phyloP scores from a whole-genome alignment of 2,797 vertebrate species.

The Rachycentron canadum region DNA sequence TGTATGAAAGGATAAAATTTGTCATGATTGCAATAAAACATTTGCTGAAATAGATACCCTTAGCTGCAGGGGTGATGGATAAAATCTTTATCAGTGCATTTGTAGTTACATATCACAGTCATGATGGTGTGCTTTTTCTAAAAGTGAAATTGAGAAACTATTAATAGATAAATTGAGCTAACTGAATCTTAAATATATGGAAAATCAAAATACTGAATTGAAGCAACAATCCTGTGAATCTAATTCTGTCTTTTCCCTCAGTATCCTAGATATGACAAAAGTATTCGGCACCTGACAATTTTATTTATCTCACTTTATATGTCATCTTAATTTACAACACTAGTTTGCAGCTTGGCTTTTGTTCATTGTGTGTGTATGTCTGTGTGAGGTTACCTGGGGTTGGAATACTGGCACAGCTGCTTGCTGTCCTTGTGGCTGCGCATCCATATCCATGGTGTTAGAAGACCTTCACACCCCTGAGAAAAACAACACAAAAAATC shows the following conservation, averaged over 20 bases:
- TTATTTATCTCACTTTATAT: not conserved
- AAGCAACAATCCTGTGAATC: not conserved
- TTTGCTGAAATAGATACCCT: conserved; percentile 10
- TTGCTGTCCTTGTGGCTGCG: conserved; percentile 92
- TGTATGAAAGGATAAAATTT: not conserved
- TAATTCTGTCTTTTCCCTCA: not conserved
- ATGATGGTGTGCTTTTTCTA: not conserved
- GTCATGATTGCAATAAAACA: not conserved
- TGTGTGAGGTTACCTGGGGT: conserved; percentile 87
- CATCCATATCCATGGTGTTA: conserved; percentile 95
- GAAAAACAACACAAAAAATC: conserved; percentile 46
- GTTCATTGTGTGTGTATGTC: not conserved
- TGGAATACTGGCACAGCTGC: conserved; percentile 90
- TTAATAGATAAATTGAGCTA: not conserved
- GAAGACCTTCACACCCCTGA: conserved; percentile 83
- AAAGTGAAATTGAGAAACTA: not conserved
- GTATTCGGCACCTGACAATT: not conserved
- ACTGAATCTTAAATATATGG: not conserved
- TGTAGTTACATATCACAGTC: not conserved
- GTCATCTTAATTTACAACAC: not conserved
- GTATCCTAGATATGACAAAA: not conserved
- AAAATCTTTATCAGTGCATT: not conserved
- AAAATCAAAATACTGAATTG: not conserved
- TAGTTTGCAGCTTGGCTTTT: not conserved
- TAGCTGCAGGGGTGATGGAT: not conserved